Base-by-base conservation (phyloP, 2,113 vertebrate species). In the Poecilia latipinna region DNA sequence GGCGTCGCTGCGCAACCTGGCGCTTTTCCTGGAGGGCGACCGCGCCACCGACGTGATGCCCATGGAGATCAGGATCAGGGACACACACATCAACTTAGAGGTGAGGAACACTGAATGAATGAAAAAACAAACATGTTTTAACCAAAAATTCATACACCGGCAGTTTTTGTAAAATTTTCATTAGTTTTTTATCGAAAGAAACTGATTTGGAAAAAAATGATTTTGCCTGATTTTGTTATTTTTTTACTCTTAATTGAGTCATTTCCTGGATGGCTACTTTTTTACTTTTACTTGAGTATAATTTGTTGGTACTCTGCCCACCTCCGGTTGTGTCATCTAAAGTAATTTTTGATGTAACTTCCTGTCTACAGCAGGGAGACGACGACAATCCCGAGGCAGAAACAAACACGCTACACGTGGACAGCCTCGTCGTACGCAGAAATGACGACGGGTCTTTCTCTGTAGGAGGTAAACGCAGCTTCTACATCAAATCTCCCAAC, bases 21-120 rank as follows among this genome's bases (percentile, higher is more conserved):
- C 97, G 12, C 94, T 95, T 91, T 99, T 99, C 93, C 92, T 98
- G 86, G 97, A 98, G 91, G 98, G 98, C 70, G 95, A 98, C 91
- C 93, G 95, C 6, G 90, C 96, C 0, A 93, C 96, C 31, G 95
- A 96, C 90, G 96, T 98, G 73, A 95, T 99, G 93, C 98, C 98
- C 70, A 98, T 99, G 97, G 96, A 96, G 93, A 98, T 99, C 92
- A 95, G 95, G 77, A 90, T 99, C 92, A 95, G 90, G 84, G 96
- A 98, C 88, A 93, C 95, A n/a, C 96, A 92, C 80, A 92, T 99
- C 86, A 93, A 98, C 87, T 86, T 99, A 74, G 97, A 97, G 95
- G 98, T 98, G 94, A 70, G 89, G 13, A 33, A 5, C 32, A 33
- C 32, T 33, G 32, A 33, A 1, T 8, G 32, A 33, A 28, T 28